A percentile compares a stretch with the other conserved stretches of the same genome.
Evolutionary conservation across 2,888 invertebrate genomes (phyloP).

Genomic region (Ferdinandea cuprea): DNA sequence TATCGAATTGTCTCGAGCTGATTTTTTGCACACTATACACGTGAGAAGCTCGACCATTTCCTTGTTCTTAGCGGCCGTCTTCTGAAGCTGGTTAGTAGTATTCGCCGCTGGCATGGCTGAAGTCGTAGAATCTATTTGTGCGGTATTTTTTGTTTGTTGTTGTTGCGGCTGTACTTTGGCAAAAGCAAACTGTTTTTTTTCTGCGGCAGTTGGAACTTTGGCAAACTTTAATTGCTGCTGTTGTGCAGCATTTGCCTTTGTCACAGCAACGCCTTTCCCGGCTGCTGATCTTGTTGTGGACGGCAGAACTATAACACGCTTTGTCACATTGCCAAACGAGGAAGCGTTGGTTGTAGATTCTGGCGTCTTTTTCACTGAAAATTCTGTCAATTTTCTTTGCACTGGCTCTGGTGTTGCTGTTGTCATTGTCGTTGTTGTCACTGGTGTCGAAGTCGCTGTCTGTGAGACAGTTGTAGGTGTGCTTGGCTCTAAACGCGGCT

Average conservation of each 20-base stretch:
- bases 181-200: conserved; percentile 67
- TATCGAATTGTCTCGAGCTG: conserved; percentile 90
- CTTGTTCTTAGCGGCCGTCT: neutral
- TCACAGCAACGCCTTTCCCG: conserved; percentile 26
- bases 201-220: conserved; percentile 73
- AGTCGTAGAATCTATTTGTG: conserved; percentile 35
- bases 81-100: conserved; percentile 3
- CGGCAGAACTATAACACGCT: conserved; percentile 58
- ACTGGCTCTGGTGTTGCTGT: conserved; percentile 11
- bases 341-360: conserved; percentile 1
- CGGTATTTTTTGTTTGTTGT: conserved; percentile 51
- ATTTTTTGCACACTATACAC: conserved; percentile 91
- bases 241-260: conserved; percentile 67
- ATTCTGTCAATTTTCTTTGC: conserved; percentile 29
- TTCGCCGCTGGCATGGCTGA: conserved; percentile 7
- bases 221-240: conserved; percentile 77
- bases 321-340: conserved; percentile 16
- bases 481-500: conserved; percentile 33
- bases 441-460: neutral
- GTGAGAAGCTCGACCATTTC: conserved; percentile 48
- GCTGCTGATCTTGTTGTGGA: conserved; percentile 26
- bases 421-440: neutral
- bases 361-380: conserved; percentile 22
- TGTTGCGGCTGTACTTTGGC: conserved; percentile 45
- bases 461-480: neutral